Evolutionary conservation across 1,140 invertebrate species (phyloP), one percentile per base, ranked within the genome.

Genomic region (Drosophila bifasciata): DNA sequence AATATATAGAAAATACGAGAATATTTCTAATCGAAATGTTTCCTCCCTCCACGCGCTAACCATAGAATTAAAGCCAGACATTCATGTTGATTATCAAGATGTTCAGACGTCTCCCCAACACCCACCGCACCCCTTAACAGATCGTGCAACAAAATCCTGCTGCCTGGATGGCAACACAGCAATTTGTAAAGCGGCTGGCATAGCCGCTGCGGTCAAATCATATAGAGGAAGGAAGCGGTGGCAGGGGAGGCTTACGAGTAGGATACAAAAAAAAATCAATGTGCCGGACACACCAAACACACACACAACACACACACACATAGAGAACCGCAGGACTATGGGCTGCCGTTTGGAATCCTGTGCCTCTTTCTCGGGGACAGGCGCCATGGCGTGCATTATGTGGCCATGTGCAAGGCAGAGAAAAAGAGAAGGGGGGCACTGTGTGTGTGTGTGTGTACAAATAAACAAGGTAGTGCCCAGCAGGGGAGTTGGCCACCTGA

Each of bases 341-440:
- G 45, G 36, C 52, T 41, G 66, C 41, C 59, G 51, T 32, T 28
- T 62, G 64, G 51, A 51, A 36, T 52, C 59, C 56, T 44, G 41
- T 25, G 50, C 32, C 36, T 41, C 32, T 43, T 57, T 48, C 44
- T 45, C 50, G 40, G 45, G 53, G 19, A 71, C 58, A 66, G 64
- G 81, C 64, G 66, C 66, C 83, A 72, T 64, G 75, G 83, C 83
- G 78, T 88, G 83, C 83, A 88, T 88, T 88, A 79, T 88, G 75
- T 81, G 78, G 59, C 70, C 77, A 69, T 75, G 78, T 88, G 76
- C 16, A 49, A 43, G 41, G 25, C 15, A 13, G 21, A 36, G 32
- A 39, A 49, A 13, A 11, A 13, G 32, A 32, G 17, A 41, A 15
- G 63, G 66, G 55, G 53, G 52, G 39, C n/a, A n/a, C n/a, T 44